Conservation (phyloP, 2,113 vertebrate species). For the Gymnocephalus cernua region DNA sequence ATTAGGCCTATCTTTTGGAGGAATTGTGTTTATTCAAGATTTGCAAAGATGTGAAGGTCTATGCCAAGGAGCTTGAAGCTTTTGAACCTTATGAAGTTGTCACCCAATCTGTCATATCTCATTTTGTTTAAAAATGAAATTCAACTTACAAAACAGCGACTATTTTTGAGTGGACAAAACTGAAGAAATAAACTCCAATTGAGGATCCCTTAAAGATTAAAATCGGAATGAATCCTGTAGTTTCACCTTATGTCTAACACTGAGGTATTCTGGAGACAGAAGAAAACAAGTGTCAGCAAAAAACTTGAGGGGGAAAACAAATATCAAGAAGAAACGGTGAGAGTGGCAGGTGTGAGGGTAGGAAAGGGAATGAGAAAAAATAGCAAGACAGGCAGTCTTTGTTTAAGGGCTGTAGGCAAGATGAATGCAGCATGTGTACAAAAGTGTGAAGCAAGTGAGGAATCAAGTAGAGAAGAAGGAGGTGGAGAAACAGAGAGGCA, state of each 20-base stretch:
- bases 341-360: constrained; percentile 59
- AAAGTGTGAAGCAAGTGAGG: constrained; percentile 45
- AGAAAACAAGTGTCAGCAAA: constrained; percentile 54
- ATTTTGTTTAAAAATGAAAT: neutral
- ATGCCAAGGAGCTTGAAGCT: neutral
- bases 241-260: constrained; percentile 35
- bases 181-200: neutral
- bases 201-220: neutral
- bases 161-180: neutral
- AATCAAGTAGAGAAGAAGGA: constrained; percentile 32
- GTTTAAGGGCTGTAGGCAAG: constrained; percentile 54
- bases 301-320: constrained; percentile 52
- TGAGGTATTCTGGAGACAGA: constrained; percentile 30
- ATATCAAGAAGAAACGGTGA: constrained; percentile 63
- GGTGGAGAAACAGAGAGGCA: constrained; percentile 12
- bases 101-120: neutral
- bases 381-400: constrained; percentile 57
- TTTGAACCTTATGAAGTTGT: neutral
- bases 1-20: neutral
- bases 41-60: neutral
- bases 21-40: neutral
- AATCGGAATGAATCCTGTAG: neutral
- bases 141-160: too few species aligned
- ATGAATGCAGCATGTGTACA: constrained; percentile 66
- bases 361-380: constrained; percentile 38